These are phyloP conservation scores for Girardinus metallicus DNA, from an alignment of 2,797 vertebrate genomes.

Conservation along the genomic window DNA sequence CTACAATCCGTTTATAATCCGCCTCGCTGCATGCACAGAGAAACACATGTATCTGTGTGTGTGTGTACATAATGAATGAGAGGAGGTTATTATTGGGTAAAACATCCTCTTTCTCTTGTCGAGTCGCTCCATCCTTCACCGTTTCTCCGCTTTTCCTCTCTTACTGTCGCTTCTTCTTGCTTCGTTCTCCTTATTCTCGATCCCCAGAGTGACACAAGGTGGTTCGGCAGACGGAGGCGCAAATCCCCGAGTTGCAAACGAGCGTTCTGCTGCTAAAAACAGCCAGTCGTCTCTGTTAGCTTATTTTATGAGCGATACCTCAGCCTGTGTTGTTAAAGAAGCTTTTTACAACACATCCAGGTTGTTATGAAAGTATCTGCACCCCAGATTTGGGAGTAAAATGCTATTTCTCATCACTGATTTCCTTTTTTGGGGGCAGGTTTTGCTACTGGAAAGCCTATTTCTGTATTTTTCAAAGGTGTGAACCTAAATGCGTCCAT, in stretches of 20 bases:
- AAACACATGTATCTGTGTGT: slow-evolving; percentile 40
- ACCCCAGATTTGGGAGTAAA: slow-evolving; percentile 31
- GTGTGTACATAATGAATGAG: slow-evolving; percentile 61
- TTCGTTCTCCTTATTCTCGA: slow-evolving; percentile 47
- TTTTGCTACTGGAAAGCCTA: slow-evolving; percentile 27
- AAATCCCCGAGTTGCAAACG: slow-evolving; percentile 58
- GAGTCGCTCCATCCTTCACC: slow-evolving; percentile 32
- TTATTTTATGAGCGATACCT: slow-evolving; percentile 54
- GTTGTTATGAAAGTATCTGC: slow-evolving; percentile 33
- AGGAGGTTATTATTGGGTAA: slow-evolving; percentile 62
- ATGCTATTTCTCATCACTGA: slow-evolving; percentile 37
- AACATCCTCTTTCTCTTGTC: slow-evolving; percentile 35
- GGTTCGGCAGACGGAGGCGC: slow-evolving; percentile 55
- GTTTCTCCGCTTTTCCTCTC: slow-evolving; percentile 25
- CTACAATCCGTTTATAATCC: slow-evolving; percentile 38
- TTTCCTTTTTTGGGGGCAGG: slow-evolving; percentile 16
- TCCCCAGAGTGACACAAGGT: slow-evolving; percentile 71
- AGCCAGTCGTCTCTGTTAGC: slow-evolving; percentile 65
- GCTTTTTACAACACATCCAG: slow-evolving; percentile 19
- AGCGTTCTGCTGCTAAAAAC: slow-evolving; percentile 71
- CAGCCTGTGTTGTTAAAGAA: slow-evolving; percentile 35
- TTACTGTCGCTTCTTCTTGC: slow-evolving; percentile 43
- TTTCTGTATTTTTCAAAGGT: slow-evolving; percentile 23
- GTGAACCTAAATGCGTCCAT: slow-evolving; percentile 11
- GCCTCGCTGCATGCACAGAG: slow-evolving; percentile 45